Percentiles rank a stretch among this genome's conserved stretches.
Conservation (phyloP, 2,797 vertebrate species). For the Chelon auratus region DNA sequence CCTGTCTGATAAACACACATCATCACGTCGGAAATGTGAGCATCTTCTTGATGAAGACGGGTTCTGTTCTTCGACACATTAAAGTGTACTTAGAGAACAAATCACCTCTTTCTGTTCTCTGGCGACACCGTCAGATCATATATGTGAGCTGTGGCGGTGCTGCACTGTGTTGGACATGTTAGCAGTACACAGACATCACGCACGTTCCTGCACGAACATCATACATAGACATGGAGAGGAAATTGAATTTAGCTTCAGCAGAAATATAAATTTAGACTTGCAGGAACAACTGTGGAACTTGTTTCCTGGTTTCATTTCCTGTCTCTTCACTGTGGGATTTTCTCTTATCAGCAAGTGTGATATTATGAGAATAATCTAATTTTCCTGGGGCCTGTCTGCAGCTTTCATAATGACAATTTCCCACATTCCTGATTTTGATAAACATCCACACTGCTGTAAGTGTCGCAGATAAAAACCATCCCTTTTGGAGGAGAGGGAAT, state of each 20-base stretch:
- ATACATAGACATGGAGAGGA: slow-evolving; percentile 16
- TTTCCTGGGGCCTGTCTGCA: slow-evolving; percentile 44
- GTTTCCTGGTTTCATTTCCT: slow-evolving; percentile 75
- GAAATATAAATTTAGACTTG: slow-evolving; percentile 62
- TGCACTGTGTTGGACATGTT: slow-evolving; percentile 21
- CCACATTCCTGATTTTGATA: slow-evolving; percentile 61
- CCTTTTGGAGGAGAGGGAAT: slow-evolving; percentile 40
- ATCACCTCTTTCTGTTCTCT: slow-evolving; percentile 31
- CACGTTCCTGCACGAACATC: slow-evolving; percentile 1
- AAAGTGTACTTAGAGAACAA: slow-evolving; percentile 50
- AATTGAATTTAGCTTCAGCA: slow-evolving; percentile 51
- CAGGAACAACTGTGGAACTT: slow-evolving; percentile 62
- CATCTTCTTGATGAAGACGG: slow-evolving; percentile 43
- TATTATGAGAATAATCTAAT: slow-evolving; percentile 68
- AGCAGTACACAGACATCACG: slow-evolving; percentile 1
- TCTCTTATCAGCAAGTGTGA: slow-evolving; percentile 63
- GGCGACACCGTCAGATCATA: slow-evolving; percentile 30
- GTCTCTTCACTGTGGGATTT: slow-evolving; percentile 63
- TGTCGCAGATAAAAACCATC: slow-evolving; percentile 50
- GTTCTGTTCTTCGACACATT: slow-evolving; percentile 33
- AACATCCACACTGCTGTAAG: slow-evolving; percentile 44
- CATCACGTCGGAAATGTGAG: slow-evolving; percentile 50
- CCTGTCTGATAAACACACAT: slow-evolving; percentile 51
- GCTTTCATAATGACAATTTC: slow-evolving; percentile 65
- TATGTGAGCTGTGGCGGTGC: slow-evolving; percentile 20